Base-by-base conservation (phyloP, 2,888 invertebrate species). In the Lepidonotus clava region DNA sequence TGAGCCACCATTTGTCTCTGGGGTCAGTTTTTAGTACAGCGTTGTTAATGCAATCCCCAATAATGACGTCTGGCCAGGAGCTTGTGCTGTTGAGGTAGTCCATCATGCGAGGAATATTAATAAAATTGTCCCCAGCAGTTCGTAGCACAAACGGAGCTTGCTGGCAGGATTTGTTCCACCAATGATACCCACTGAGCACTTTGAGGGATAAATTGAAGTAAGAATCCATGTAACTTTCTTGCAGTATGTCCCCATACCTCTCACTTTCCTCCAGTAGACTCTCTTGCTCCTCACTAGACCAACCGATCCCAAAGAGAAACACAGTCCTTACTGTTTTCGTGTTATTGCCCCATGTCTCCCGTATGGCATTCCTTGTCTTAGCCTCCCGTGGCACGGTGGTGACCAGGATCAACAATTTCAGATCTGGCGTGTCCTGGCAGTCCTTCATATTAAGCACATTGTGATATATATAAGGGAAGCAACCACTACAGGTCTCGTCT, bases 61-160 rank as follows among this genome's bases (percentile, higher is more conserved):
- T n/a, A n/a, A n/a, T n/a, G n/a, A n/a, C n/a, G n/a, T n/a, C n/a
- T n/a, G n/a, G n/a, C n/a, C n/a, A n/a, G n/a, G n/a, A n/a, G n/a
- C n/a, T n/a, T n/a, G n/a, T n/a, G n/a, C n/a, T n/a, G n/a, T n/a
- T n/a, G n/a, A n/a, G n/a, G n/a, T n/a, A n/a, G n/a, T n/a, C n/a
- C n/a, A n/a, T n/a, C n/a, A n/a, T n/a, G n/a, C 91, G 85, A 53
- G 88, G 67, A 21, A 91, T 89, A 88, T 92, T 92, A 0, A 93
- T 92, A 90, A 91, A 93, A 85, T 92, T 93, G 88, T 93, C 93
- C 87, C 93, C 93, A 83, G 93, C 93, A 34, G 93, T 93, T 88
- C 93, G 93, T 34, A 93, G 86, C 8, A 92, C 89, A 88, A 89
- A 92, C 4, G 91, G 88, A n/a, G 89, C 86, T 0, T 8, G 36